Conservation (phyloP, 2,113 vertebrate genomes). For the Cyanoliseus patagonus region DNA sequence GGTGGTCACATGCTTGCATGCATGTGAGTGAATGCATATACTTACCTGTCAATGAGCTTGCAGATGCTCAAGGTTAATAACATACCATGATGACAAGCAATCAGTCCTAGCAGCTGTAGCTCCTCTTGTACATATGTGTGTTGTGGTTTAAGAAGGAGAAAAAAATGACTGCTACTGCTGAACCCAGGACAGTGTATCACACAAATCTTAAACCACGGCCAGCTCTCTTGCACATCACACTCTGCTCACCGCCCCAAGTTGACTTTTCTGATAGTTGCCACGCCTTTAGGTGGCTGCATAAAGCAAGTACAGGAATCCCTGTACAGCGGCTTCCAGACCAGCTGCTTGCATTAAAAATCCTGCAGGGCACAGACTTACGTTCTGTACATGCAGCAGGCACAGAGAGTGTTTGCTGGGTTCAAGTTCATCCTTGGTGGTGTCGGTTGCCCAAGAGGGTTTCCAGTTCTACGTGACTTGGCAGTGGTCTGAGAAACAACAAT, state of each 20-base stretch:
- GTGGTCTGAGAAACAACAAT: not conserved
- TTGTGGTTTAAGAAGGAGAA: not conserved
- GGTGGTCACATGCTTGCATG: not conserved
- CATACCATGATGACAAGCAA: accelerated
- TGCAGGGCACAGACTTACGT: not conserved
- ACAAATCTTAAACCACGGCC: not conserved
- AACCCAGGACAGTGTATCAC: not conserved
- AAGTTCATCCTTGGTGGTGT: not conserved
- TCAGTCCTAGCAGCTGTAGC: not conserved
- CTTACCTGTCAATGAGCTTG: not conserved
- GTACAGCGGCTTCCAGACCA: not conserved
- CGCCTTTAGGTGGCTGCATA: accelerated
- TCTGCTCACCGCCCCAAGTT: not conserved
- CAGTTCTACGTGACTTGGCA: not conserved
- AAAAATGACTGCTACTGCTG: not conserved
- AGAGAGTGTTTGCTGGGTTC: not conserved
- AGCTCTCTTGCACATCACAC: accelerated
- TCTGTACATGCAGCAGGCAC: not conserved
- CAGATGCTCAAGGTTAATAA: not conserved
- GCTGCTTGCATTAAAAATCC: not conserved
- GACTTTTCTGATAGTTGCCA: not conserved
- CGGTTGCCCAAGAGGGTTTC: accelerated
- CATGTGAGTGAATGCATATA: not conserved
- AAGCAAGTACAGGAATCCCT: not conserved
- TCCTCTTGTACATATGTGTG: not conserved